phyloP scores from a whole-genome alignment of 2,888 invertebrate species.

The Ormyrus pomaceus region DNA sequence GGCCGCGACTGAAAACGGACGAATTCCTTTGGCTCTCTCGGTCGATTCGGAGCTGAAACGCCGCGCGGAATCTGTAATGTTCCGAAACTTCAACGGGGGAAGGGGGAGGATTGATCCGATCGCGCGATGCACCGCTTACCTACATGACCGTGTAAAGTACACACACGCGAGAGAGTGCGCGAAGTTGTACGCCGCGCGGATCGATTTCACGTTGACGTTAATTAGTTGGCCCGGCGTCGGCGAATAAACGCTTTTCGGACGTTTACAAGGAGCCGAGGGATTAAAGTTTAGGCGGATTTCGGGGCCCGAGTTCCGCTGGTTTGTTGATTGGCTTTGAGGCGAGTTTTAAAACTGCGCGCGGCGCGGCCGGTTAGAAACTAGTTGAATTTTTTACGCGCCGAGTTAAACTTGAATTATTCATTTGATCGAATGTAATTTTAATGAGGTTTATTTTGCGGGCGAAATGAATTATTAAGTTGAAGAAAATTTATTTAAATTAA shows the following conservation, averaged over 20 bases:
- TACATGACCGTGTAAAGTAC: not conserved
- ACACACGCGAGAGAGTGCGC: not conserved
- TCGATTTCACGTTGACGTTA: conserved; percentile 45
- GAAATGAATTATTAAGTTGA: no score
- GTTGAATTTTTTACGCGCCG: no score
- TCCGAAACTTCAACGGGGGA: not conserved
- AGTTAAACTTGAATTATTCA: no score
- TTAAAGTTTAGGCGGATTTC: conserved; percentile 16
- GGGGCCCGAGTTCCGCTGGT: no score
- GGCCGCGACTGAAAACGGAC: not conserved
- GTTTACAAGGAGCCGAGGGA: conserved; percentile 16
- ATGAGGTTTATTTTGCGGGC: no score
- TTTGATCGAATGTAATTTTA: no score
- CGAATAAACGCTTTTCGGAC: conserved; percentile 28
- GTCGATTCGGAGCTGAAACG: conserved; percentile 13
- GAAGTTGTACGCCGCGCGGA: not conserved
- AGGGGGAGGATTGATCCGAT: not conserved
- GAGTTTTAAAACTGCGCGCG: no score
- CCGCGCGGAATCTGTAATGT: conserved; percentile 36
- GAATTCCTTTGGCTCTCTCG: conserved; percentile 29
- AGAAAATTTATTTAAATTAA: no score
- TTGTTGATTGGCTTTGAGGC: no score
- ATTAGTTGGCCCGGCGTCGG: conserved; percentile 27
- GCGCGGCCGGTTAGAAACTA: no score
- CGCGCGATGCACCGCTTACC: not conserved